Evolutionary conservation across 2,113 vertebrate genomes (phyloP).

Genomic region (Spilogale gracilis): DNA sequence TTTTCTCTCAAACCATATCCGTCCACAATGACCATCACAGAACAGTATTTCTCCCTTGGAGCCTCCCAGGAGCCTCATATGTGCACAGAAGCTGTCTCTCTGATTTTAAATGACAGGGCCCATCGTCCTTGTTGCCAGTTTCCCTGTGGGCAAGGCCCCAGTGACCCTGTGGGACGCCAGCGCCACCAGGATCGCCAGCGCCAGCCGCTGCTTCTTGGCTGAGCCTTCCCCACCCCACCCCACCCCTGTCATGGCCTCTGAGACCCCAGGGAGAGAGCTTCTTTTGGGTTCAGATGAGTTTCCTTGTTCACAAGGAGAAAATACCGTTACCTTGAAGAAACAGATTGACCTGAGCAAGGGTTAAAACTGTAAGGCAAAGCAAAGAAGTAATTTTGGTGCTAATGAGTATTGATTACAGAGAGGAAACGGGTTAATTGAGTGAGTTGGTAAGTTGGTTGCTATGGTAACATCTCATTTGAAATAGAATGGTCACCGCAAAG

Average conservation of each 20-base stretch:
- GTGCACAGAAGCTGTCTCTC: neutral
- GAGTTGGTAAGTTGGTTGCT: conserved; percentile 76
- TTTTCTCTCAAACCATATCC: neutral
- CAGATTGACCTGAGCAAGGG: neutral
- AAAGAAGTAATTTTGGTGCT: conserved; percentile 35
- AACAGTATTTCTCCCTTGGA: neutral
- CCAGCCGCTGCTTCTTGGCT: neutral
- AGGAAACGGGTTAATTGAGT: conserved; percentile 75
- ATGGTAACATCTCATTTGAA: conserved; percentile 76
- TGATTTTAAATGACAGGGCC: neutral
- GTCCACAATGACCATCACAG: neutral
- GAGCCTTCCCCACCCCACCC: neutral
- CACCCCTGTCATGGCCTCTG: neutral
- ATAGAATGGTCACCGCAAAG: conserved; percentile 33
- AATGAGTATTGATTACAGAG: conserved; percentile 79
- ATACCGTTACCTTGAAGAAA: neutral
- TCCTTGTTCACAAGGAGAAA: neutral
- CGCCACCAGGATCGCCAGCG: neutral
- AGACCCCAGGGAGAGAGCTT: neutral
- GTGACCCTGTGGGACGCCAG: neutral
- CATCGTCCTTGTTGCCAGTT: neutral
- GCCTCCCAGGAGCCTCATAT: neutral
- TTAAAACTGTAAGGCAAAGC: conserved; percentile 24
- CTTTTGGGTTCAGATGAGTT: neutral
- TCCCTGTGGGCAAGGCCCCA: neutral